These are phyloP conservation scores for Parapsyche elsis DNA, from an alignment of 1,140 invertebrate species.

Conservation along the genomic window DNA sequence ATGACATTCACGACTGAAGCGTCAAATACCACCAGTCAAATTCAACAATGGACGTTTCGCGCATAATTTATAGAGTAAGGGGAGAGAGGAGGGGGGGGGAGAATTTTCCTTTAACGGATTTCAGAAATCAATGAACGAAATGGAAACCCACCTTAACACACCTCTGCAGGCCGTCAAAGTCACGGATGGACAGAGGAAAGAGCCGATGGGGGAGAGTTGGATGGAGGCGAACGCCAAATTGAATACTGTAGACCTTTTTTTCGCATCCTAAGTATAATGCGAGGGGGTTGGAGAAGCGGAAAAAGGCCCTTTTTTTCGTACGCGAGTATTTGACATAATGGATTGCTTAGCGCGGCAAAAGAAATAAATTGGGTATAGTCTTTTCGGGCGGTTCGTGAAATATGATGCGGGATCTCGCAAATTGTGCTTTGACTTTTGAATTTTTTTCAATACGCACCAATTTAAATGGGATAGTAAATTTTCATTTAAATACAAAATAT, in stretches of 20 bases:
- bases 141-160: neutral
- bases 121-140: constrained; percentile 7
- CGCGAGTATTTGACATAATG: constrained; percentile 27
- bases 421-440: constrained; percentile 16
- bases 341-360: constrained; percentile 28
- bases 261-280: neutral
- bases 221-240: neutral
- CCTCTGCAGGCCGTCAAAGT: neutral
- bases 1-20: constrained; percentile 1
- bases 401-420: constrained; percentile 13
- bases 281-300: neutral
- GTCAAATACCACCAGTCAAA: neutral
- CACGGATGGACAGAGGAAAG: constrained; percentile 1
- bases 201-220: too few species aligned
- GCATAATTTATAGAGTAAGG: too few species aligned
- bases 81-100: too few species aligned
- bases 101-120: too few species aligned
- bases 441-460: neutral
- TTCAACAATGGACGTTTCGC: neutral
- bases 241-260: constrained; percentile 21
- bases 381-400: constrained; percentile 6
- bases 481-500: too few species aligned
- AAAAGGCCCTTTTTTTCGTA: neutral
- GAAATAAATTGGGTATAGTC: constrained; percentile 33
- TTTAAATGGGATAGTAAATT: too few species aligned